Percentiles rank a stretch among this genome's conserved stretches.
These are phyloP conservation scores for Stictocephala bisonia DNA, from an alignment of 2,888 invertebrate species.

Conservation along the genomic window DNA sequence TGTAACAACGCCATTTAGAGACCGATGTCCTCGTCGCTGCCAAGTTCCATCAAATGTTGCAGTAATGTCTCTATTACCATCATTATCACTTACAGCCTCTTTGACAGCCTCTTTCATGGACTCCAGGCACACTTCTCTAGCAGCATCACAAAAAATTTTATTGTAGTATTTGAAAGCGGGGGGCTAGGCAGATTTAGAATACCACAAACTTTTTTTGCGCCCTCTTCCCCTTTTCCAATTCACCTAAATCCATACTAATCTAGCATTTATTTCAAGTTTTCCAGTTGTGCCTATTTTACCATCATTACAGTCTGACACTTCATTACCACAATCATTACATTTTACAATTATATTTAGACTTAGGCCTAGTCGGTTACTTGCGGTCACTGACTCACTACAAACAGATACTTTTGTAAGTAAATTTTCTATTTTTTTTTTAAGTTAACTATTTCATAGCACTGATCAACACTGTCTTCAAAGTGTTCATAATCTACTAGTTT, in stretches of 20 bases:
- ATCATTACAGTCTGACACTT: slow-evolving; percentile 16
- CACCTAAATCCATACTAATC: slow-evolving; percentile 16
- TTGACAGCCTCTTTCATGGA: slow-evolving; percentile 1
- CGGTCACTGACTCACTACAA: no score
- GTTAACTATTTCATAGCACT: no score
- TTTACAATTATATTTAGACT: not conserved
- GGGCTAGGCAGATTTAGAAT: not conserved
- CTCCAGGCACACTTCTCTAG: no score
- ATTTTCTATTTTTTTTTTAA: no score
- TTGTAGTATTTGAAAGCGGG: not conserved
- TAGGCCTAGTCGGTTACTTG: slow-evolving; percentile 29
- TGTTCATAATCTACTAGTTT: no score
- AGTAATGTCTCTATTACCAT: slow-evolving; percentile 7
- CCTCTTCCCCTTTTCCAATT: slow-evolving; percentile 12
- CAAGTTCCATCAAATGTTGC: slow-evolving; percentile 19
- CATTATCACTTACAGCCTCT: no score
- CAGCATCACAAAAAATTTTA: not conserved
- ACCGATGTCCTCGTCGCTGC: slow-evolving; percentile 24
- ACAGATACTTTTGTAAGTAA: no score
- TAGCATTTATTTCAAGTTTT: slow-evolving; percentile 2
- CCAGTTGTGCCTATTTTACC: not conserved
- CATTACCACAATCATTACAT: slow-evolving; percentile 13
- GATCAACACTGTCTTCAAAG: no score
- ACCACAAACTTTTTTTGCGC: slow-evolving; percentile 1
- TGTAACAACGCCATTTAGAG: slow-evolving; percentile 18